A percentile compares a stretch with the other conserved stretches of the same genome.
Evolutionary conservation across 2,888 invertebrate genomes (phyloP).

Genomic region (Microplitis manilae): DNA sequence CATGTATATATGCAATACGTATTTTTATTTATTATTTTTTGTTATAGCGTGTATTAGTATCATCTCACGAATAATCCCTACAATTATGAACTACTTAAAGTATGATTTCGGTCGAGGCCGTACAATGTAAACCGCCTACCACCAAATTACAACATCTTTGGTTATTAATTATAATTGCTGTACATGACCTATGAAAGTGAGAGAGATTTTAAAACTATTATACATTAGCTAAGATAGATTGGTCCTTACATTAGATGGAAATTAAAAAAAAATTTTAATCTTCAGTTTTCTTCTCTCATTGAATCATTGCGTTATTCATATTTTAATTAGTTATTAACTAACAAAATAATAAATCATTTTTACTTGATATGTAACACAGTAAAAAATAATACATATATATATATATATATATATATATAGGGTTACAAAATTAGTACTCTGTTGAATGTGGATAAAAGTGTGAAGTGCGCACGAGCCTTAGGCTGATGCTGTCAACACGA

Average conservation of each 20-base stretch:
- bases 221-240: constrained; percentile 9
- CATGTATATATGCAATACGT: neutral
- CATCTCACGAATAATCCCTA: constrained; percentile 3
- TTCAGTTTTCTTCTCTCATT: neutral
- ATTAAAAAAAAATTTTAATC: neutral
- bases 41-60: neutral
- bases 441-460: too few species aligned
- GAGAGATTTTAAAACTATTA: constrained; percentile 5
- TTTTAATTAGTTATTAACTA: too few species aligned
- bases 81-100: neutral
- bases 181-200: constrained; percentile 14
- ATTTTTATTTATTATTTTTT: neutral
- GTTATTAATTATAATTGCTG: constrained; percentile 33
- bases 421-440: too few species aligned
- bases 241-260: neutral
- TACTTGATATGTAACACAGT: too few species aligned
- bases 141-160: constrained; percentile 31
- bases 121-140: constrained; percentile 17
- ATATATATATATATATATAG: too few species aligned
- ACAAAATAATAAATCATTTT: too few species aligned
- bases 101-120: constrained; percentile 39
- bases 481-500: too few species aligned
- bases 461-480: too few species aligned
- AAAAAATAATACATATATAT: too few species aligned
- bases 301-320: neutral